These are phyloP conservation scores for Acanthornis magna DNA, from an alignment of 2,797 vertebrate genomes.

Conservation along the genomic window DNA sequence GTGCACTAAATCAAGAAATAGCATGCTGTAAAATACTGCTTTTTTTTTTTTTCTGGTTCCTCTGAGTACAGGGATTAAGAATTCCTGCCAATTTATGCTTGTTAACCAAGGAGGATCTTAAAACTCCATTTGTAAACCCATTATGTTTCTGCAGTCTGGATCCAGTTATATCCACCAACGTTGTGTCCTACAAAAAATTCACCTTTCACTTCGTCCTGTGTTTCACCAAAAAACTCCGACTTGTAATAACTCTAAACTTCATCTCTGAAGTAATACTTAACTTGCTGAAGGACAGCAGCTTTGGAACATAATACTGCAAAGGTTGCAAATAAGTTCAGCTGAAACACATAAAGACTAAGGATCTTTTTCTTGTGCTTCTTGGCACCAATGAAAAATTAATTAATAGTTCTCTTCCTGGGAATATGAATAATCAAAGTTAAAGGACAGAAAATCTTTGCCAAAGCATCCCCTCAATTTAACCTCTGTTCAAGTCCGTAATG, in stretches of 20 bases:
- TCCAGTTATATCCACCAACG: neutral
- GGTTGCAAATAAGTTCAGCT: neutral
- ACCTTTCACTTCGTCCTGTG: neutral
- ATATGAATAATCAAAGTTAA: neutral
- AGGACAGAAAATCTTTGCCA: neutral
- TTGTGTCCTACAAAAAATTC: neutral
- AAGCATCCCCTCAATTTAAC: neutral
- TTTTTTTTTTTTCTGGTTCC: neutral
- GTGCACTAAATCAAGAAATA: rapidly evolving
- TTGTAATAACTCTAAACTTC: neutral
- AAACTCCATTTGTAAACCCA: neutral
- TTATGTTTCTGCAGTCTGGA: neutral
- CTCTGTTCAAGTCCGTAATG: neutral
- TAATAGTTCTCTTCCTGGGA: neutral
- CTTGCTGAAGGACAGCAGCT: neutral
- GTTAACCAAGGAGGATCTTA: neutral
- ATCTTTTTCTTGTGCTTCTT: neutral
- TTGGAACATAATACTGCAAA: neutral
- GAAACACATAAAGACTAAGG: neutral
- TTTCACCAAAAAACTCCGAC: neutral
- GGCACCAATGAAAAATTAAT: neutral
- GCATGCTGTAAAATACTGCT: neutral
- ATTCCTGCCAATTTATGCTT: neutral
- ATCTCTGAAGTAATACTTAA: neutral
- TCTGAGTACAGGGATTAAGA: neutral